Base-by-base conservation (phyloP, 35 echinoderm and acorn worm species). In the Chiridota heheva region DNA sequence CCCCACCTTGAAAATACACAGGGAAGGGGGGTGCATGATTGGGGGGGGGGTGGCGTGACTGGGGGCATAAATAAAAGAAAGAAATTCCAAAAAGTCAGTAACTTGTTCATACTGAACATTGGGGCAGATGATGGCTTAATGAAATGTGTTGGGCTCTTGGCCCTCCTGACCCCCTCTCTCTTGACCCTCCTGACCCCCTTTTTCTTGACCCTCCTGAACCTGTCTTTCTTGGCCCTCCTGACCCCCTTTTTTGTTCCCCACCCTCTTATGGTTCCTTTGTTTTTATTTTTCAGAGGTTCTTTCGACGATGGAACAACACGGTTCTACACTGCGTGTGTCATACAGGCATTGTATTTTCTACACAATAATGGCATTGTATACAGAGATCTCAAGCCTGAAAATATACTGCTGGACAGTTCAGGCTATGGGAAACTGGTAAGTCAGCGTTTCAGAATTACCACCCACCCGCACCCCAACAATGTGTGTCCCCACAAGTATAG, bases 291-390 rank as follows among this genome's bases (percentile, higher is more conserved):
- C 44, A 98, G 95, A 76, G 89, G 89, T 33, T 91, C 83, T 4
- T 98, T 98, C 82, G 95, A 98, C 72, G 95, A 98, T 63, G 59
- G 69, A 57, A 98, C 85, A 2, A 88, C 95, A 58, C 63, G 86
- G 16, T 98, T 98, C 62, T 98, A 91, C 81, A 98, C 95, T 60
- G 95, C 84, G 0, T 98, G 95, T 78, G 95, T 98, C 1, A 76
- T 90, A 73, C 89, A 98, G 53, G 95, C 95, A 33, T 62, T 98
- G 13, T 57, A 61, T 13, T 98, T 91, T 43, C 89, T 98, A 33
- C 92, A 96, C 67, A 77, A 40, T 22, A 98, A 98, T 44, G 95
- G 90, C 10, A 93, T 91, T 8, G 77, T 91, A 17, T 94, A 88
- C 73, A 73, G 91, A 63, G 91, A 94, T 78, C 67, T 98, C 12